Percentiles rank a stretch among this genome's conserved stretches.
Conservation (phyloP, 2,888 invertebrate genomes). For the Blastobasis lacticolella region DNA sequence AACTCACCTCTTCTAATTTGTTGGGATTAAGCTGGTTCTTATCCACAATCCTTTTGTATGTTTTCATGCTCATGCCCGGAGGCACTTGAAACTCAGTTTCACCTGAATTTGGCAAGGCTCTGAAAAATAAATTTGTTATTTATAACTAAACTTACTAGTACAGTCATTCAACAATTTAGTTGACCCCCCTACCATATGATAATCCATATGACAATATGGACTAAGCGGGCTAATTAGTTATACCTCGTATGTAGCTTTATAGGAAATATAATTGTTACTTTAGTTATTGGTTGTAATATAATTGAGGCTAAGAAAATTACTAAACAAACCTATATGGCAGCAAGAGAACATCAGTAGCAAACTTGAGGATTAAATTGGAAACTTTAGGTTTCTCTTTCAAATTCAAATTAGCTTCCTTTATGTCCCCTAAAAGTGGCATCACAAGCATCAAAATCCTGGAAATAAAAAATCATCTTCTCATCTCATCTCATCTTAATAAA, state of each 20-base stretch:
- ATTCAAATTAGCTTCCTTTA: slow-evolving; percentile 79
- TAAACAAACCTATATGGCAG: slow-evolving; percentile 84
- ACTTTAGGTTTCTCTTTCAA: slow-evolving; percentile 83
- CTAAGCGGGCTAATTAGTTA: no score
- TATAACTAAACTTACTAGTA: no score
- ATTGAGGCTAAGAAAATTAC: no score
- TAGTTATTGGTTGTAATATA: no score
- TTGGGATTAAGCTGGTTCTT: slow-evolving; percentile 83
- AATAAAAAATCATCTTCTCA: slow-evolving; percentile 12
- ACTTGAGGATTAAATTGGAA: slow-evolving; percentile 79
- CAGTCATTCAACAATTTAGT: no score
- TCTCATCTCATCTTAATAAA: neutral
- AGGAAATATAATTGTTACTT: no score
- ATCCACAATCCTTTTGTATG: slow-evolving; percentile 83
- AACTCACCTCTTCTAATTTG: slow-evolving; percentile 83
- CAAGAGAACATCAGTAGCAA: slow-evolving; percentile 87
- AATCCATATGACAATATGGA: no score
- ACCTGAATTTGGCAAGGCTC: slow-evolving; percentile 69
- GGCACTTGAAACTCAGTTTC: slow-evolving; percentile 76
- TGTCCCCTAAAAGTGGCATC: slow-evolving; percentile 84
- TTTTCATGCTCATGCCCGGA: slow-evolving; percentile 83
- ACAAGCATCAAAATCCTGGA: slow-evolving; percentile 85
- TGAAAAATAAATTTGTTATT: no score
- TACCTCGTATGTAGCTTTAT: no score
- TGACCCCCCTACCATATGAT: no score